These are phyloP conservation scores for Geotrupes spiniger DNA, from an alignment of 2,888 invertebrate species.

Conservation along the genomic window DNA sequence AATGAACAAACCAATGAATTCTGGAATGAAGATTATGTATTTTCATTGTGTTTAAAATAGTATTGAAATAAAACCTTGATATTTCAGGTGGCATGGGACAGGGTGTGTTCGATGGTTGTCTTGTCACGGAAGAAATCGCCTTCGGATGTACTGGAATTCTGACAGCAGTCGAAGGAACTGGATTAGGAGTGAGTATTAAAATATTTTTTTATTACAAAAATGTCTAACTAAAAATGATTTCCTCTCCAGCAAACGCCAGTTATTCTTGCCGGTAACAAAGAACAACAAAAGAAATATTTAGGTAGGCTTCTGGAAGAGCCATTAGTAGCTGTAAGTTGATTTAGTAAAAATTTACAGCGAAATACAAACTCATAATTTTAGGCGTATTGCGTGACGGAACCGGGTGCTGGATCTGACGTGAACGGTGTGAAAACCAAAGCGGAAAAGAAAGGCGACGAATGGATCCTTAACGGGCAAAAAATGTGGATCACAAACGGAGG, in stretches of 20 bases:
- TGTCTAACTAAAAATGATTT: too few relatives aligned
- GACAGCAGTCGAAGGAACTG: too few relatives aligned
- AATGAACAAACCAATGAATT: too few relatives aligned
- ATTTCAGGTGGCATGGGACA: constrained; percentile 73
- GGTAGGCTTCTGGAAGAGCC: constrained; percentile 89
- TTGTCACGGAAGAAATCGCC: constrained; percentile 86
- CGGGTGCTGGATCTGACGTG: constrained; percentile 95
- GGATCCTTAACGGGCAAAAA: constrained; percentile 89
- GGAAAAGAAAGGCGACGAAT: constrained; percentile 92
- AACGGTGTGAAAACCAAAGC: constrained; percentile 87
- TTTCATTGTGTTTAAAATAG: neutral
- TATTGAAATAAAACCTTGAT: too few relatives aligned
- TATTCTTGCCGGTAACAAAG: constrained; percentile 76
- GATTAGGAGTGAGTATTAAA: too few relatives aligned
- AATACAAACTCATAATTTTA: constrained; percentile 40
- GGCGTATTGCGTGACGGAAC: constrained; percentile 96
- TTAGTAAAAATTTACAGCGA: neutral
- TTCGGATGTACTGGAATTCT: constrained; percentile 94
- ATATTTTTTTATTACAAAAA: too few relatives aligned
- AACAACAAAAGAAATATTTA: constrained; percentile 92
- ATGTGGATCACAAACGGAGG: constrained; percentile 99
- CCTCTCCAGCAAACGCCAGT: constrained; percentile 86
- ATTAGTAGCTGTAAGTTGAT: constrained; percentile 82
- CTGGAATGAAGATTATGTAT: too few relatives aligned
- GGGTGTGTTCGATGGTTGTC: constrained; percentile 72